Evolutionary conservation across 2,888 invertebrate species (phyloP), one percentile per base, ranked within the genome.

Genomic region (Eulithis testata): DNA sequence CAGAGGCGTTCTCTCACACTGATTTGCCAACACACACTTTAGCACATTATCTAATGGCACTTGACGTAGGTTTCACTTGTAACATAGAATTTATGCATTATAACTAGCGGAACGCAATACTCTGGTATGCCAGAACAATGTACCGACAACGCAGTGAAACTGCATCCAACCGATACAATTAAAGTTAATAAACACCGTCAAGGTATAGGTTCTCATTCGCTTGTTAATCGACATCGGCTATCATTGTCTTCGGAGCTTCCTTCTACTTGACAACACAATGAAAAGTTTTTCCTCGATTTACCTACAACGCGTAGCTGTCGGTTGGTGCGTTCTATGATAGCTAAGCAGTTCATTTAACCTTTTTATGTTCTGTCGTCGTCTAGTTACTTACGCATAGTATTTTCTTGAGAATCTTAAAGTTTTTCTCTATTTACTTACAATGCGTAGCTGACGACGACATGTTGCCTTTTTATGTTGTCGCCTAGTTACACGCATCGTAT

Each of bases 161-260:
- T 86, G 86, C 86, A 86, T 86, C 85, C 81, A 85, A 82, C 81
- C 86, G 88, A 87, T 88, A 89, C 88, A 89, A 91, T 89, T 91
- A 89, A 87, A 87, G 86, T 86, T 69, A 86, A 88, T 90, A 88
- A 88, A 86, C 81, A 83, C 84, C 80, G 78, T 77, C 80, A 79
- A 80, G 81, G 82, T 87, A 86, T 83, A 83, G 80, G 82, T 90
- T 89, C 89, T 87, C 89, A 91, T 87, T 88, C 83, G 85, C 83
- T 84, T 75, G 81, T 85, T 86, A 87, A 89, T 87, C 85, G 84
- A 81, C 77, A 64, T 67, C 52, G 63, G 80, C 81, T 86, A 87
- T 88, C 89, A 91, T 92, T 91, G 89, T 91, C 86, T 91, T 88
- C 76, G 66, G 76, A 78, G 80, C 84, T 90, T 89, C 90, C 88